Evolutionary conservation across 1,140 invertebrate species (phyloP), one percentile per base, ranked within the genome.

Genomic region (Dryas iulia): DNA sequence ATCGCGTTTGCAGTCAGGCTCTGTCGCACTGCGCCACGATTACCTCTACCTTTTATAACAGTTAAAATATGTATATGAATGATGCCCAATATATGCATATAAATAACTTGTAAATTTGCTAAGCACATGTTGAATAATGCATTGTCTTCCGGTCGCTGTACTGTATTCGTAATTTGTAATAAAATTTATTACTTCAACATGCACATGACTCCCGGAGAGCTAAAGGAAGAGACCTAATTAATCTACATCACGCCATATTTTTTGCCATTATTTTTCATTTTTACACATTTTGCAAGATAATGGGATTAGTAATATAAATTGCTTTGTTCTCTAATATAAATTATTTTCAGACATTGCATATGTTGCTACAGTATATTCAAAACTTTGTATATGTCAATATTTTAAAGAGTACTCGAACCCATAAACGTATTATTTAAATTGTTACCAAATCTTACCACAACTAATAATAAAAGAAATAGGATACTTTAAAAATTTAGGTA

Each of bases 121-220:
- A 26, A 18, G 28, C 65, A 60, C 28, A 61, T 67, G 66, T 56
- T 23, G 18, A 21, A 25, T 61, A 53, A 61, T 54, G 59, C 59
- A 61, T 56, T 39, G 24, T 39, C 59, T 61, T 67, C 66, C 66
- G 58, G 66, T 14, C 8, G 3, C 10, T 14, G 25, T 21, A 12
- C 1, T 8, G 14, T 47, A 47, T 21, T 21, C 14, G 10, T 21
- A 25, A 47, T 52, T 28, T 30, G 39, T 35, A 30, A 11, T 57
- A 28, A 54, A 56, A 35, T 53, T 67, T 67, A 68, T 68, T 53
- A 57, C 28, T 68, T 33, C 39, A 59, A 68, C 47, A 61, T 61
- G 66, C 47, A 53, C 11, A 26, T 39, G 58, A 30, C 65, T 60
- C 57, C 65, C 58, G 39, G 60, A 39, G 18, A 59, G 65, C 28